Conservation (phyloP, 2,888 invertebrate species). For the Ennomos erosarius region DNA sequence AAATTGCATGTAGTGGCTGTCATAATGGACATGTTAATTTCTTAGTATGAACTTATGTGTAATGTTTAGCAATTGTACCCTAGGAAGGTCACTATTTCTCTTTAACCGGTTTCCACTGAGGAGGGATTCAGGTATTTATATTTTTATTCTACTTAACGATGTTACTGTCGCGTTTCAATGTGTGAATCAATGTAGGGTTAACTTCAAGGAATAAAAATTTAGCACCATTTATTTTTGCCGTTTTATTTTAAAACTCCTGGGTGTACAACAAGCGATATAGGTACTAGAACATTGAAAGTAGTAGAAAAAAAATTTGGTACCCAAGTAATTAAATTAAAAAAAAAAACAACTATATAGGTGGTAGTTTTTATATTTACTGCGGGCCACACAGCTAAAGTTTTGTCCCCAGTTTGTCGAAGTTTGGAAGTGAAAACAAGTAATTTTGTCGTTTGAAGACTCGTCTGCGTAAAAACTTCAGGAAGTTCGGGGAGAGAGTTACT, state of each 20-base stretch:
- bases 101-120: conserved; percentile 77
- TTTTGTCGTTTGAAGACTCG: conserved; percentile 24
- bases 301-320: too few species aligned
- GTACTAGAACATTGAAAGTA: too few species aligned
- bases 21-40: conserved; percentile 64
- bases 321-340: too few species aligned
- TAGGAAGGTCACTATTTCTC: conserved; percentile 69
- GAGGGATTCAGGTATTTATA: conserved; percentile 84
- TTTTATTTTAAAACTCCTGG: conserved; percentile 41
- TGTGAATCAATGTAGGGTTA: conserved; percentile 63
- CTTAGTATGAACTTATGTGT: conserved; percentile 65
- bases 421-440: conserved; percentile 26
- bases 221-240: conserved; percentile 23
- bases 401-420: conserved; percentile 22
- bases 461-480: conserved; percentile 23
- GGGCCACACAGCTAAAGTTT: conserved; percentile 15
- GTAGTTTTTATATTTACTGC: too few species aligned
- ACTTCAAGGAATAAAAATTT: conserved; percentile 61
- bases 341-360: too few species aligned
- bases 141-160: conserved; percentile 68
- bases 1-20: conserved; percentile 70
- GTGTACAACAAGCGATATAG: too few species aligned
- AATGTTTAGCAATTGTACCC: conserved; percentile 69
- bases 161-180: conserved; percentile 64
- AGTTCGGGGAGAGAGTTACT: conserved; percentile 6